A percentile compares a stretch with the other conserved stretches of the same genome.
Evolutionary conservation across 2,113 vertebrate genomes (phyloP).

Genomic region (Leuciscus idus): DNA sequence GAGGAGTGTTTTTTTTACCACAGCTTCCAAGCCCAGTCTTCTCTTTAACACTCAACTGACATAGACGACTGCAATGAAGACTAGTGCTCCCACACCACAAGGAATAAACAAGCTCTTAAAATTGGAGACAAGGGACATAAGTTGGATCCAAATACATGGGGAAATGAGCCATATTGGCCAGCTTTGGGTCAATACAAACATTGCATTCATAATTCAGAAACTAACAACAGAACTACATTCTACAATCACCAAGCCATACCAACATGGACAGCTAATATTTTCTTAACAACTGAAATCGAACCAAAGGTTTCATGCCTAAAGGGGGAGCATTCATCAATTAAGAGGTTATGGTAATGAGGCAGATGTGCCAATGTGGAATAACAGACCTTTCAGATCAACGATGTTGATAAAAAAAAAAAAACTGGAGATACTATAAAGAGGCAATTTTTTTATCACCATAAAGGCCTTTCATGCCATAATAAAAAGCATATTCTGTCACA

Average conservation of each 20-base stretch:
- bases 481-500: constrained; percentile 4
- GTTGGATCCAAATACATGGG: constrained; percentile 14
- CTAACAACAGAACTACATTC: constrained; percentile 1
- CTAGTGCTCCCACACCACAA: constrained; percentile 20
- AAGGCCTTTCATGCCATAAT: neutral
- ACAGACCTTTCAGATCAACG: constrained; percentile 3
- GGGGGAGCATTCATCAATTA: neutral
- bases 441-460: neutral
- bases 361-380: neutral
- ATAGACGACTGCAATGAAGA: constrained; percentile 44
- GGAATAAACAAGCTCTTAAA: constrained; percentile 45
- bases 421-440: neutral
- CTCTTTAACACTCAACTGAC: constrained; percentile 51
- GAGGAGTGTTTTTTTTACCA: constrained; percentile 29
- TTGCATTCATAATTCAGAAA: constrained; percentile 31
- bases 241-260: neutral
- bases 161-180: constrained; percentile 24
- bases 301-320: neutral
- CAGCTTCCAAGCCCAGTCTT: constrained; percentile 14
- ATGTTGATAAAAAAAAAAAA: constrained; percentile 2
- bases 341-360: neutral
- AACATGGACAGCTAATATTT: neutral
- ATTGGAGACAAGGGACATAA: constrained; percentile 42
- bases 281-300: neutral
- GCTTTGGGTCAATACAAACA: constrained; percentile 44